Conservation (phyloP, 2,888 invertebrate species). For the Acleris literana region DNA sequence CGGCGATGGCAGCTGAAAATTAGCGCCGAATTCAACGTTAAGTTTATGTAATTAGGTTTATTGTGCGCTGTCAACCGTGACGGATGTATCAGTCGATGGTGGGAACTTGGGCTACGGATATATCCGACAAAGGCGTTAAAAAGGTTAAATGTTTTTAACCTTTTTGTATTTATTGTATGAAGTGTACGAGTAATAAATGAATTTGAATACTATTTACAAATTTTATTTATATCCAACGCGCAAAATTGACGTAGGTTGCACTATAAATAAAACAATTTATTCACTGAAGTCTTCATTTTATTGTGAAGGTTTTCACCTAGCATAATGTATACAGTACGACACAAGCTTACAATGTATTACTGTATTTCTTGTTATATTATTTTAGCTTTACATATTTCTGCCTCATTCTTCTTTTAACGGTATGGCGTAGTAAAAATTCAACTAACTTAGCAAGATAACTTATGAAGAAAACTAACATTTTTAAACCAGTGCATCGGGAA, state of each 20-base stretch:
- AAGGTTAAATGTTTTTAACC: conserved; percentile 3
- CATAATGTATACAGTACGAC: conserved; percentile 75
- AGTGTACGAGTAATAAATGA: conserved; percentile 19
- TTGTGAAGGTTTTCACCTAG: conserved; percentile 80
- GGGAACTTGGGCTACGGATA: no score
- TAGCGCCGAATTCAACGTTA: no score
- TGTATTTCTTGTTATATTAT: conserved; percentile 68
- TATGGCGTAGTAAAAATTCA: conserved; percentile 53
- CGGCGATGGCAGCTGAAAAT: no score
- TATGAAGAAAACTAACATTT: conserved; percentile 44
- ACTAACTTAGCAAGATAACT: conserved; percentile 40
- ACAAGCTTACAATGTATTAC: conserved; percentile 78
- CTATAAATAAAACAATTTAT: conserved; percentile 57
- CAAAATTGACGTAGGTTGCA: neutral
- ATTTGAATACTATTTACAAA: conserved; percentile 1
- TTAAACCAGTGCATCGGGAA: conserved; percentile 43
- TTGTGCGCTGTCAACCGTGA: no score
- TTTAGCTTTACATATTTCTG: conserved; percentile 51
- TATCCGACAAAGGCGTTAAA: neutral
- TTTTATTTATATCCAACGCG: neutral
- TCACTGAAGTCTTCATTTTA: conserved; percentile 80
- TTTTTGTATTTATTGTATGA: conserved; percentile 20
- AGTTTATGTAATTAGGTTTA: no score
- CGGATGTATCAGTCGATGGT: no score
- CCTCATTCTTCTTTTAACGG: conserved; percentile 46